Base-by-base conservation (phyloP, 2,888 invertebrate species). In the Penaeus monodon region DNA sequence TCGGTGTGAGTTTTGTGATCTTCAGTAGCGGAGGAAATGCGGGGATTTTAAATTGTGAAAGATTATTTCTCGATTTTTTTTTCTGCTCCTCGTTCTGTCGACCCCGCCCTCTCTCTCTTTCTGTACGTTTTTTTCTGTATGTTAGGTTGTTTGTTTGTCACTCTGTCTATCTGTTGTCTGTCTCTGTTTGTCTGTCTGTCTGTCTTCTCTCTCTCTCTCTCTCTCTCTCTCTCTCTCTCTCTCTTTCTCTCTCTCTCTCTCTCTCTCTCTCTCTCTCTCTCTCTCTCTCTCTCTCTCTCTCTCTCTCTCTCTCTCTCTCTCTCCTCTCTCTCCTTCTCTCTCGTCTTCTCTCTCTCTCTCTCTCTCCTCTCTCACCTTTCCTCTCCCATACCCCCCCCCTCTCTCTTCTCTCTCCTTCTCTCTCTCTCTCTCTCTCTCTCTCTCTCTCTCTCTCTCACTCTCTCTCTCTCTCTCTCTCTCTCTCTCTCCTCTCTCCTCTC, bases 271-370 rank as follows among this genome's bases (percentile, higher is more conserved):
- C 73, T 73, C 27, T 73, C 24, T 73, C 73, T 73, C 73, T 77
- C 29, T 77, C 33, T 77, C 77, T 38, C 77, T 77, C 33, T 77
- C 33, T 77, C 77, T 33, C 77, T 27, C n/a, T 77, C 77, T 77
- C 77, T 77, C 33, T 49, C 29, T 77, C 38, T 77, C n/a, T 77
- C 77, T 73, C 73, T 33, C 27, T n/a, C 73, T 33, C 73, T n/a
- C 73, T 29, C 27, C 4, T 4, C 4, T 8, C 4, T n/a, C 70
- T 70, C 27, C 4, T 10, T 70, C 70, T n/a, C 27, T n/a, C 70
- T n/a, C 70, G 3, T 24, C 33, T 29, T 4, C 2, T 70, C 70
- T 24, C 17, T 70, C 17, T 33, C 22, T 73, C 38, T 44, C 29
- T 27, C 27, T 33, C 73, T 33, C 1, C 44, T 8, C 76, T 76